Evolutionary conservation across 2,888 invertebrate genomes (phyloP).

Genomic region (Harpalus rufipes): DNA sequence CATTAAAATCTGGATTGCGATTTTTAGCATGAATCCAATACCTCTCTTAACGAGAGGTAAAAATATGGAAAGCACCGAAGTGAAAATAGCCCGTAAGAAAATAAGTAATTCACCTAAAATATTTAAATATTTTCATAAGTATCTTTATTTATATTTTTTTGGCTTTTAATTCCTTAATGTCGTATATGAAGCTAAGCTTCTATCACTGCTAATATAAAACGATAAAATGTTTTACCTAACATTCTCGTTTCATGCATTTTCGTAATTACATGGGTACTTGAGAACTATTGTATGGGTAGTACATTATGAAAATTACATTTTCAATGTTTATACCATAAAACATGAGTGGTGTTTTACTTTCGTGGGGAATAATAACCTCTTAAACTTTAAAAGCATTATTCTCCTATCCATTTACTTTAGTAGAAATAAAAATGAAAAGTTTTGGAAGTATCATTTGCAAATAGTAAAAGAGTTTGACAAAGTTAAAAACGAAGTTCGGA

Average conservation of each 20-base stretch:
- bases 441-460: constrained; percentile 32
- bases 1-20: no score
- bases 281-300: neutral
- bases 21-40: no score
- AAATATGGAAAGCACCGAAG: no score
- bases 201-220: neutral
- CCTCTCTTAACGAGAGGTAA: no score
- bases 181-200: neutral
- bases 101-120: no score
- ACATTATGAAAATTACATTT: constrained; percentile 22
- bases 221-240: neutral
- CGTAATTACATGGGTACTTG: neutral
- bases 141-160: neutral
- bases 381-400: neutral
- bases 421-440: constrained; percentile 11
- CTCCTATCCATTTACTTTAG: neutral
- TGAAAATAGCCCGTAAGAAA: no score
- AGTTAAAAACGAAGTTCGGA: constrained; percentile 29
- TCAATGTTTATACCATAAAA: neutral
- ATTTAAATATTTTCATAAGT: neutral
- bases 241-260: neutral
- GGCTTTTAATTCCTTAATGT: neutral
- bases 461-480: constrained; percentile 23
- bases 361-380: constrained; percentile 7
- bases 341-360: neutral